phyloP scores from a whole-genome alignment of 2,888 invertebrate genomes.

The Watsonalla cultraria region DNA sequence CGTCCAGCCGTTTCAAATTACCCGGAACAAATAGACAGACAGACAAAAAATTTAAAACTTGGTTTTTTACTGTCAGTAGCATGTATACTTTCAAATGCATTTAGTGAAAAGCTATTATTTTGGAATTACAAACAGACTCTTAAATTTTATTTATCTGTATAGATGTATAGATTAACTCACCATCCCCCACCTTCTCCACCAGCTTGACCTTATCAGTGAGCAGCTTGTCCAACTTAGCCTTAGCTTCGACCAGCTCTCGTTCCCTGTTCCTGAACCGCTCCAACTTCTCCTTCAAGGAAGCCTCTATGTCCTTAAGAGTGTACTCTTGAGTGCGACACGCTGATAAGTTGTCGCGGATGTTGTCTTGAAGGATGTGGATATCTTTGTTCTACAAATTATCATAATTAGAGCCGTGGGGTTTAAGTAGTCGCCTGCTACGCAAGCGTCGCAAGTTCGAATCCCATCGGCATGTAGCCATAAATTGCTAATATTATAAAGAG shows the following conservation, averaged over 20 bases:
- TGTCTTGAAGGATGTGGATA: constrained; percentile 49
- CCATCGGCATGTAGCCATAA: too few relatives aligned
- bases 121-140: too few relatives aligned
- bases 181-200: constrained; percentile 67
- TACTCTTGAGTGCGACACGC: constrained; percentile 49
- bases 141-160: too few relatives aligned
- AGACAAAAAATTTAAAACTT: too few relatives aligned
- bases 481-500: too few relatives aligned
- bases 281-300: constrained; percentile 60
- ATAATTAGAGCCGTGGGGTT: not conserved
- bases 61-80: too few relatives aligned
- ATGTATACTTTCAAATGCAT: too few relatives aligned
- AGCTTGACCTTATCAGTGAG: constrained; percentile 62
- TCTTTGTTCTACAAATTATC: constrained; percentile 45
- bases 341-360: constrained; percentile 49
- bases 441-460: too few relatives aligned
- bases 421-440: too few relatives aligned
- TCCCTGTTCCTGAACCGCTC: constrained; percentile 69
- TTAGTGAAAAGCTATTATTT: too few relatives aligned
- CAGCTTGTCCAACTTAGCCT: constrained; percentile 72
- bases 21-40: too few relatives aligned
- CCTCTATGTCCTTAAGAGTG: constrained; percentile 52
- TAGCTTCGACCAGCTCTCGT: constrained; percentile 64
- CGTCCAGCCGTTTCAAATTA: too few relatives aligned
- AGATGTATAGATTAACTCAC: constrained; percentile 44